Conservation (phyloP, 2,888 invertebrate genomes). For the Drosophila ezoana region DNA sequence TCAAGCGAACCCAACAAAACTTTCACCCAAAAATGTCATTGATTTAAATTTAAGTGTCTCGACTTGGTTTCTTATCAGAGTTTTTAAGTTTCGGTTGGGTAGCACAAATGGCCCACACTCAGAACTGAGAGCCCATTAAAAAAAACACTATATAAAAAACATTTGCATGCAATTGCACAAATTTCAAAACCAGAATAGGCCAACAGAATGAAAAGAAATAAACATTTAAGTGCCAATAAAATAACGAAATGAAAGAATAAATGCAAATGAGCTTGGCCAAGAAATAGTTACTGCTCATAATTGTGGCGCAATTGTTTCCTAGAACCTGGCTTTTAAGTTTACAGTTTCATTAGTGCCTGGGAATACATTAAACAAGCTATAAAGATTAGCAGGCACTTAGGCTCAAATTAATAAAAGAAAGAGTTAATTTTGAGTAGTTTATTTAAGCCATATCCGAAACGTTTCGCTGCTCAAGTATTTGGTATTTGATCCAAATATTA, state of each 20-base stretch:
- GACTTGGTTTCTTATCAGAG: conserved; percentile 61
- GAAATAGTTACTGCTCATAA: conserved; percentile 21
- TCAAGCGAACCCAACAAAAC: conserved; percentile 40
- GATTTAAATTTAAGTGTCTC: conserved; percentile 51
- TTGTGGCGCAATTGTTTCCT: conserved; percentile 23
- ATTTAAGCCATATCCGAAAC: background rate
- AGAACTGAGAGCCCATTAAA: conserved; percentile 51
- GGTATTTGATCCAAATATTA: too few species aligned
- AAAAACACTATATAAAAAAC: conserved; percentile 35
- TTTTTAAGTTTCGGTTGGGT: conserved; percentile 2
- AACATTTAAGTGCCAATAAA: conserved; percentile 67
- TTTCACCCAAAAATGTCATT: conserved; percentile 76
- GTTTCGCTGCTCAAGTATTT: too few species aligned
- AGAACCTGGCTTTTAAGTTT: background rate
- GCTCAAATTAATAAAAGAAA: conserved; percentile 15
- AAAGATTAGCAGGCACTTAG: conserved; percentile 19
- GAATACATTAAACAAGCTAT: conserved; percentile 7
- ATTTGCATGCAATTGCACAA: conserved; percentile 73
- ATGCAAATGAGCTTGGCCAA: conserved; percentile 50
- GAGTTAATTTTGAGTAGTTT: conserved; percentile 5
- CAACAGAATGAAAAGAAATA: conserved; percentile 44
- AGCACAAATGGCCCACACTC: conserved; percentile 35
- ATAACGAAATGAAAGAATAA: conserved; percentile 36
- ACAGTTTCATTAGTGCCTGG: conserved; percentile 4
- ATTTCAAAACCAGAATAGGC: conserved; percentile 25